Evolutionary conservation across 2,888 invertebrate genomes (phyloP), one percentile per base, ranked within the genome.

Genomic region (Omphaloscelis lunosa): DNA sequence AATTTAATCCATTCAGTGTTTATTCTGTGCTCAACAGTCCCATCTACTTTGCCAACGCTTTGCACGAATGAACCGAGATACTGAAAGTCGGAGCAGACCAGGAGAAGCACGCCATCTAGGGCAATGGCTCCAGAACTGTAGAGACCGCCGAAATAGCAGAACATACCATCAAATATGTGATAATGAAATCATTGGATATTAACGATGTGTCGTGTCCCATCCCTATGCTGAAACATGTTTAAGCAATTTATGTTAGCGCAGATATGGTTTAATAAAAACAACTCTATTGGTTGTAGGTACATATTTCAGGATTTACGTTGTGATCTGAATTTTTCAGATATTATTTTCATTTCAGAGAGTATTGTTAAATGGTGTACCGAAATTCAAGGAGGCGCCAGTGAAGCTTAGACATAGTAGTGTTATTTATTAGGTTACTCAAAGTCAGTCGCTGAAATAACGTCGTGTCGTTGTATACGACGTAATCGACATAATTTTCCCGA

Each of bases 201-300:
- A 48, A 20, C 48, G 39, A 27, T 41, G 27, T 68, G 8, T 77
- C 72, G 63, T 29, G 51, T 75, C 82, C 51, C 91, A 88, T 74
- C 91, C 76, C 91, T 92, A 90, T 27, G 51, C 83, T 79, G 82
- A 88, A 88, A 89, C 86, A 88, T 89, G 85, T 88, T 86, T 86
- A 90, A 88, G 88, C 89, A 92, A 93, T 92, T 92, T 93, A 92
- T 91, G 91, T 92, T 90, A 86, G 86, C 90, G 85, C 88, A 91
- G 92, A 93, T 93, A 92, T 90, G 90, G 90, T 90, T 91, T 91
- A 91, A 93, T 92, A 93, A 92, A 93, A 92, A 83, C 90, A 90
- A 90, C 89, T 91, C 87, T 90, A 92, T 93, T 91, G 92, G 90
- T 86, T 90, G 82, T 67, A 29, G 5, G 48, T 91, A 89, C 89